Base-by-base conservation (phyloP, 2,797 vertebrate genomes). In the Danio aesculapii region DNA sequence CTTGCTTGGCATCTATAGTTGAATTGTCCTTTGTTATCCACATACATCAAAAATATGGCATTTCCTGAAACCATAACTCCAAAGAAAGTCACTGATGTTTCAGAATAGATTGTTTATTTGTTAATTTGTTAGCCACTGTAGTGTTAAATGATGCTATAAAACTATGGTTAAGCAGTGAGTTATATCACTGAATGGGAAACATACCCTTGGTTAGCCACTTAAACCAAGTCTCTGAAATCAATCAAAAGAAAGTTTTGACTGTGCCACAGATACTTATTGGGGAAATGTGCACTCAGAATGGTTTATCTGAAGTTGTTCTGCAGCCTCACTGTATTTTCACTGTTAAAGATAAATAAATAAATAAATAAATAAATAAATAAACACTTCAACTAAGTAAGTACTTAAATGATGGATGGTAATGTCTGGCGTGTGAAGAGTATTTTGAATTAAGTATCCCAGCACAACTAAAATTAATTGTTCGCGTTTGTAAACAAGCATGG, bases 351-450 rank as follows among this genome's bases (percentile, higher is more conserved):
- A 30, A 30, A 30, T 30, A 30, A 30, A 3, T 21, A 0, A 9
- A 63, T n/a, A n/a, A n/a, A n/a, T n/a, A n/a, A n/a, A n/a, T n/a
- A n/a, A n/a, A 9, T 30, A 50, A 10, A 0, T 50, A 39, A 30
- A 19, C 47, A 11, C 75, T 44, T 1, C 17, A 46, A 21, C n/a
- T 12, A 72, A 72, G 9, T 16, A 47, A 16, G 11, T 3, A 49
- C 6, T n/a, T 57, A 19, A 81, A 46, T 81, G 70, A 81, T 81
- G 69, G 70, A 64, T 80, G 57, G 16, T 11, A 52, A 70, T 62
- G 41, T 57, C 13, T 47, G 6, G 14, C 50, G 41, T 64, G 6
- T 0, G 0, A 12, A 4, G 6, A 17, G 69, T 46, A 39, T n/a
- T 80, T 73, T 66, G 4, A 63, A 30, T 21, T 52, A 1, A 62